These are phyloP conservation scores for Hucho hucho DNA, from an alignment of 2,113 vertebrate genomes.

Conservation along the genomic window DNA sequence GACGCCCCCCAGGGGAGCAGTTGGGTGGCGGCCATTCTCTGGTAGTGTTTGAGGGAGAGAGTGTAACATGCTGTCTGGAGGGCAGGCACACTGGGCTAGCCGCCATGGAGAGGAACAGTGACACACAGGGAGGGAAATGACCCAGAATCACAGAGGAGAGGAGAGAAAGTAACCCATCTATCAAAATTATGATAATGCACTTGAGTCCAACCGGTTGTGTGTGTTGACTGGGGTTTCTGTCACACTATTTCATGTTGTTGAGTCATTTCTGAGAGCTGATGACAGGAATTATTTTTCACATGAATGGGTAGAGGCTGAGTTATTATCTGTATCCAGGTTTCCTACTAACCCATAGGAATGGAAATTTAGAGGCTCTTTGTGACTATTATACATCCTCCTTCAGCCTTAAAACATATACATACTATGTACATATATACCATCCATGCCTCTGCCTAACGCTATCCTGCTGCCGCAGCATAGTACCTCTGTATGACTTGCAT, in stretches of 20 bases:
- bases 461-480: constrained; percentile 1
- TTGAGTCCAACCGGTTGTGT: constrained; percentile 28
- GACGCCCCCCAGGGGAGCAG: neutral
- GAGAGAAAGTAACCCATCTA: constrained; percentile 44
- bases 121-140: constrained; percentile 12
- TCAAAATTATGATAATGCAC: constrained; percentile 56
- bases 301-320: constrained; percentile 27
- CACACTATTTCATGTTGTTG: constrained; percentile 48
- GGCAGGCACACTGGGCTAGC: constrained; percentile 8
- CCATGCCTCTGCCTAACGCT: constrained; percentile 17
- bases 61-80: constrained; percentile 13
- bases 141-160: constrained; percentile 17
- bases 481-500: no score
- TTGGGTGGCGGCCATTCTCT: constrained; percentile 4
- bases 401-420: constrained; percentile 40
- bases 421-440: neutral
- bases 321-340: constrained; percentile 37
- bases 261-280: constrained; percentile 52
- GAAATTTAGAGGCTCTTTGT: constrained; percentile 48
- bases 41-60: neutral
- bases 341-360: constrained; percentile 46
- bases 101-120: constrained; percentile 27
- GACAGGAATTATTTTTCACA: constrained; percentile 1
- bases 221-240: constrained; percentile 21
- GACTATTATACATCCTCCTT: constrained; percentile 58